Conservation (phyloP, 2,888 invertebrate species). For the Pristionchus japonicus region DNA sequence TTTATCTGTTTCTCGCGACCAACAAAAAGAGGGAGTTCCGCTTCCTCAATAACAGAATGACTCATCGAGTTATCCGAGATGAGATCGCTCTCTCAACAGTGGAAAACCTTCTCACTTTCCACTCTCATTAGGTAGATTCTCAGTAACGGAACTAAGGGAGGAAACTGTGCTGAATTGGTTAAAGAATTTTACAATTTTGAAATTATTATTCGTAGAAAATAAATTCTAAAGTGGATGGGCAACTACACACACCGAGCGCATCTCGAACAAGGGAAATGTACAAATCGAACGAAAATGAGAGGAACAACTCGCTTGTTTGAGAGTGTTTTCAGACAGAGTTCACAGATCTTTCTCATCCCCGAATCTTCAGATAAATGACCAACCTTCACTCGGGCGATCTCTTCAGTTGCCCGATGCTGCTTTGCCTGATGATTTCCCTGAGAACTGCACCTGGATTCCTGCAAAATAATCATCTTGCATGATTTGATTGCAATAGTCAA, state of each 20-base stretch:
- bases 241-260: constrained; percentile 36
- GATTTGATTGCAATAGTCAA: background rate
- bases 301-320: background rate
- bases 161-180: too few relatives aligned
- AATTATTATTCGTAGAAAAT: background rate
- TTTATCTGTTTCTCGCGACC: background rate
- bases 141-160: too few relatives aligned
- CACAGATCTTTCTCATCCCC: constrained; percentile 11
- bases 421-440: background rate
- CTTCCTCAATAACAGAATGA: background rate
- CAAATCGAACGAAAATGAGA: background rate
- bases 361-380: background rate
- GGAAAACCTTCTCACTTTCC: too few relatives aligned
- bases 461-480: background rate
- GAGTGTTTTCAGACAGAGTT: background rate
- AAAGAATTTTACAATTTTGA: background rate
- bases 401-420: background rate
- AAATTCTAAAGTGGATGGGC: constrained; percentile 24
- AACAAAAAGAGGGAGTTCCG: background rate
- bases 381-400: background rate
- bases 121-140: too few relatives aligned
- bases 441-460: background rate
- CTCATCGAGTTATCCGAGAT: too few relatives aligned
- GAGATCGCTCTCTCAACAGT: too few relatives aligned
- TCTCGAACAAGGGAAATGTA: background rate